Percentiles rank a stretch among this genome's conserved stretches.
Evolutionary conservation across 2,888 invertebrate species (phyloP).

Genomic region (Prosopocoilus inquinatus): DNA sequence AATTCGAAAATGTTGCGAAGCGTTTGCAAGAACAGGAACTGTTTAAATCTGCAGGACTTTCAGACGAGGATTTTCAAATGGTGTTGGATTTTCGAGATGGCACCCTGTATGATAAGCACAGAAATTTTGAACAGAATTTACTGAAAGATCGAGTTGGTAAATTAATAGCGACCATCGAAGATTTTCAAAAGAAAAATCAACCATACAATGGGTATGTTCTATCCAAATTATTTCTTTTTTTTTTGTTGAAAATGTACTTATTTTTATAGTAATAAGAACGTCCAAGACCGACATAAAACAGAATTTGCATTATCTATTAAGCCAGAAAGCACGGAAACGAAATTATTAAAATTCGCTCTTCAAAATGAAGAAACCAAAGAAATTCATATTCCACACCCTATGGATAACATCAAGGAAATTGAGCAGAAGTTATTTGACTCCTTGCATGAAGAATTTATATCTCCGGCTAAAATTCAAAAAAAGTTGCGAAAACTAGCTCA

Average conservation of each 20-base stretch:
- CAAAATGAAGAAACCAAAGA: constrained; percentile 17
- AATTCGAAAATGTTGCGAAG: constrained; percentile 50
- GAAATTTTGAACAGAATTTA: constrained; percentile 34
- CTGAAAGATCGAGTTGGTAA: constrained; percentile 19
- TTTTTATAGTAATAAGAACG: constrained; percentile 7
- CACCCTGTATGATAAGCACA: constrained; percentile 36
- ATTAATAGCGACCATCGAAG: constrained; percentile 24
- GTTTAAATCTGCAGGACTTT: constrained; percentile 53
- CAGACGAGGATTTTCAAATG: constrained; percentile 54
- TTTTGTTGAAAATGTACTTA: constrained; percentile 3
- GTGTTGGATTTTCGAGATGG: constrained; percentile 53
- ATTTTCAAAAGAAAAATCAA: constrained; percentile 7
- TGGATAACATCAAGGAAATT: constrained; percentile 55
- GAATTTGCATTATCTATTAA: constrained; percentile 39
- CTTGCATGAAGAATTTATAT: constrained; percentile 47
- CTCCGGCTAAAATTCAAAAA: constrained; percentile 53
- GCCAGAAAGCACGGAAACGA: constrained; percentile 43
- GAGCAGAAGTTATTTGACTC: constrained; percentile 54
- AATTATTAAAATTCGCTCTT: constrained; percentile 41
- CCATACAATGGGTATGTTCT: background rate
- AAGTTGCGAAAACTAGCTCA: constrained; percentile 48
- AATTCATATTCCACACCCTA: constrained; percentile 48
- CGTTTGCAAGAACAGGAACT: constrained; percentile 50
- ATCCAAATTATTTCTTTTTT: background rate
- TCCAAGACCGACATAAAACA: constrained; percentile 23